Evolutionary conservation across 2,888 invertebrate species (phyloP).

Genomic region (Incurvaria masculella): DNA sequence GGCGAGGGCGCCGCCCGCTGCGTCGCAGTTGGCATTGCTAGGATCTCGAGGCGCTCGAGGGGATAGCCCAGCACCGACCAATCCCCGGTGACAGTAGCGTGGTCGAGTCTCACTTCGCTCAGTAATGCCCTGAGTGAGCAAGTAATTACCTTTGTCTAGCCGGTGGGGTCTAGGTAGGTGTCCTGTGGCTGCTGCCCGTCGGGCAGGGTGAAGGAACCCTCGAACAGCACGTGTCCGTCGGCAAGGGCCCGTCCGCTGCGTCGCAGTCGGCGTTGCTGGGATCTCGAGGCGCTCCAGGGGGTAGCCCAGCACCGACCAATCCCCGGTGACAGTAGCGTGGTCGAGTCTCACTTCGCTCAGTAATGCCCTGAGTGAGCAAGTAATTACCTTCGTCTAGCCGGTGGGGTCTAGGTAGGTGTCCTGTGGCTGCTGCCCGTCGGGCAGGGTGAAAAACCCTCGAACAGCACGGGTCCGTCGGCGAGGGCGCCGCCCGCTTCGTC

Average conservation of each 20-base stretch:
- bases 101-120: conserved; percentile 50
- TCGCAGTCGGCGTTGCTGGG: not conserved
- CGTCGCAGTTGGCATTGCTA: not conserved
- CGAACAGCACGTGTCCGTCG: conserved; percentile 55
- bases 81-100: conserved; percentile 38
- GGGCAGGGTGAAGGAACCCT: conserved; percentile 38
- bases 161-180: conserved; percentile 72
- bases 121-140: conserved; percentile 60
- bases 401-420: conserved; percentile 78
- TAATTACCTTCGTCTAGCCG: conserved; percentile 77
- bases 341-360: conserved; percentile 52
- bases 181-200: conserved; percentile 56
- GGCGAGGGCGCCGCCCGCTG: conserved; percentile 8
- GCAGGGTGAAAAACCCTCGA: conserved; percentile 43
- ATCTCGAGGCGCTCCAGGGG: conserved; percentile 40
- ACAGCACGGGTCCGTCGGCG: conserved; percentile 51
- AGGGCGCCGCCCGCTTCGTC: conserved; percentile 8
- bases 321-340: conserved; percentile 37
- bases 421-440: conserved; percentile 40
- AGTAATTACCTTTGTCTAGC: conserved; percentile 80
- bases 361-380: conserved; percentile 60
- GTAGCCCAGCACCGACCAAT: conserved; percentile 65
- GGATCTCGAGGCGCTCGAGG: conserved; percentile 30
- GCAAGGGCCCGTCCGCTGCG: conserved; percentile 8
- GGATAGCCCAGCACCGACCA: conserved; percentile 68